A percentile compares a stretch with the other conserved stretches of the same genome.
Conservation (phyloP, 2,888 invertebrate genomes). For the Cheilosia impressa region DNA sequence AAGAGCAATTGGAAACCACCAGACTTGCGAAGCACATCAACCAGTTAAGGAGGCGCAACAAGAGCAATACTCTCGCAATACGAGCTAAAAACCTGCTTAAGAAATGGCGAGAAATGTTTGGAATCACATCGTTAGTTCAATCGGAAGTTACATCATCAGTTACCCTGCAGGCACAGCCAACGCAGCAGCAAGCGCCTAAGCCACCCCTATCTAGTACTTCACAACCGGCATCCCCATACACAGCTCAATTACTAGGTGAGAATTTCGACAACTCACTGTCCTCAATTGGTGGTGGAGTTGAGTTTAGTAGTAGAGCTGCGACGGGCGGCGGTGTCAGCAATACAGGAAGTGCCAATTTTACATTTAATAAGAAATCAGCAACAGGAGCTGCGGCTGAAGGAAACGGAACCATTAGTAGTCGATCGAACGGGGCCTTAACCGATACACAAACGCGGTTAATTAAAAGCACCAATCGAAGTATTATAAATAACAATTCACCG, state of each 20-base stretch:
- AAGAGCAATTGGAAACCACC: slow-evolving; percentile 88
- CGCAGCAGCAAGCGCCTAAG: slow-evolving; percentile 61
- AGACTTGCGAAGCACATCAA: slow-evolving; percentile 97
- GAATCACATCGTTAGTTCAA: slow-evolving; percentile 83
- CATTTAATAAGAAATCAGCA: slow-evolving; percentile 70
- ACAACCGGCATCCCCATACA: slow-evolving; percentile 76
- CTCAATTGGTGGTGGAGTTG: slow-evolving; percentile 59
- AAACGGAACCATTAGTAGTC: slow-evolving; percentile 32
- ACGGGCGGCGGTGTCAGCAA: slow-evolving; percentile 41
- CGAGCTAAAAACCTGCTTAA: slow-evolving; percentile 96
- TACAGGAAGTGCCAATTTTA: slow-evolving; percentile 75
- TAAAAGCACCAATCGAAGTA: slow-evolving; percentile 44
- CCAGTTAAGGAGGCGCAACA: slow-evolving; percentile 93
- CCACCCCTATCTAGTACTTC: slow-evolving; percentile 62
- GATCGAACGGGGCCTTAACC: slow-evolving; percentile 58
- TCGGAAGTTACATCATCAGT: slow-evolving; percentile 30
- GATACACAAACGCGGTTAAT: slow-evolving; percentile 38
- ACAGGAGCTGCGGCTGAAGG: neutral
- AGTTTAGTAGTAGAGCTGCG: slow-evolving; percentile 46
- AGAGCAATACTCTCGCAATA: slow-evolving; percentile 92
- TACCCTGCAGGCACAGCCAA: slow-evolving; percentile 40
- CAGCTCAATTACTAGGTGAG: slow-evolving; percentile 59
- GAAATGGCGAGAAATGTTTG: slow-evolving; percentile 95
- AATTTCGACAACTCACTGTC: slow-evolving; percentile 67
- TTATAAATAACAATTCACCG: slow-evolving; percentile 52